phyloP scores from a whole-genome alignment of 2,888 invertebrate genomes.

The Hoplodrina ambigua region DNA sequence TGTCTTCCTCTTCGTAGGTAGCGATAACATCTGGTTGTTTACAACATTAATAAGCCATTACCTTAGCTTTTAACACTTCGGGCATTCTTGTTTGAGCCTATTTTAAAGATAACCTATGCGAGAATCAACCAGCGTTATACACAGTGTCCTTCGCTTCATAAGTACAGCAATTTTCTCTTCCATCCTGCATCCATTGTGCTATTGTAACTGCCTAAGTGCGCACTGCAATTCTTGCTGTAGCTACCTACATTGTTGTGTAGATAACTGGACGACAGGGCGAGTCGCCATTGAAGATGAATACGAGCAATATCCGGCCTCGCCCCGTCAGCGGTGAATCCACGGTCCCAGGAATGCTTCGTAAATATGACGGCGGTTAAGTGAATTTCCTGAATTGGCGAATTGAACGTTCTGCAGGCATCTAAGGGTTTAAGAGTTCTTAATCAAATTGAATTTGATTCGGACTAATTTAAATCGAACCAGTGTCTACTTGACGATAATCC shows the following conservation, averaged over 20 bases:
- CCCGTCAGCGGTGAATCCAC: slow-evolving; percentile 43
- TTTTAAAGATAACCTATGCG: neutral
- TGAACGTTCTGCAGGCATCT: neutral
- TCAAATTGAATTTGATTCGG: neutral
- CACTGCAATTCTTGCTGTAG: slow-evolving; percentile 47
- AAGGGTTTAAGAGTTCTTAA: neutral
- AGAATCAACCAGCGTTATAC: neutral
- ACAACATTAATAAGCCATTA: too few species aligned
- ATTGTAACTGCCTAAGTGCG: slow-evolving; percentile 39
- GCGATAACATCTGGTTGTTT: slow-evolving; percentile 17
- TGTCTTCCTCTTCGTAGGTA: neutral
- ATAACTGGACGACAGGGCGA: slow-evolving; percentile 61
- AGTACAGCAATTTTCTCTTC: slow-evolving; percentile 39
- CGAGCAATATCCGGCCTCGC: slow-evolving; percentile 78
- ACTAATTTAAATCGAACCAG: neutral
- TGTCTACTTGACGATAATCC: neutral
- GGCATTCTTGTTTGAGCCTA: neutral
- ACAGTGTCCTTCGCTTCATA: slow-evolving; percentile 17
- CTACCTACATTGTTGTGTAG: slow-evolving; percentile 34
- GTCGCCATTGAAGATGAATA: slow-evolving; percentile 70
- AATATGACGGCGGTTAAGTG: slow-evolving; percentile 7
- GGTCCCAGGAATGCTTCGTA: slow-evolving; percentile 28
- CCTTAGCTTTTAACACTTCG: too few species aligned
- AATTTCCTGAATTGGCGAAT: slow-evolving; percentile 2
- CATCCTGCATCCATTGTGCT: slow-evolving; percentile 48